Evolutionary conservation across 2,888 invertebrate genomes (phyloP).

Genomic region (Trachelus troglodyta): DNA sequence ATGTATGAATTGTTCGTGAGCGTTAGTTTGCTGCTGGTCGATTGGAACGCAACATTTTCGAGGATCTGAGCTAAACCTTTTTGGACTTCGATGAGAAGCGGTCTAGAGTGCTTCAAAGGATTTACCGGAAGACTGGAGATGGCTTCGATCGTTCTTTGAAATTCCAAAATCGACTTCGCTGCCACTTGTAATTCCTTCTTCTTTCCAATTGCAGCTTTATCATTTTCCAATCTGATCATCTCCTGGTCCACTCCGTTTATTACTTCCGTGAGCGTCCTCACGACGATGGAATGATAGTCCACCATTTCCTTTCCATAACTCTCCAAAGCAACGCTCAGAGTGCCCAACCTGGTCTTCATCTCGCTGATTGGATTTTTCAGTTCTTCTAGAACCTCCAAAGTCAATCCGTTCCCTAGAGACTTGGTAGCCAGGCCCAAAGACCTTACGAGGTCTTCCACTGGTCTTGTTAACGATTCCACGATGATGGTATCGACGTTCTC

Average conservation of each 20-base stretch:
- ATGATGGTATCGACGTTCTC: slow-evolving; percentile 58
- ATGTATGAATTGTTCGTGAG: slow-evolving; percentile 17
- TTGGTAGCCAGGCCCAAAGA: slow-evolving; percentile 32
- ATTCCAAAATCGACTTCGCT: slow-evolving; percentile 18
- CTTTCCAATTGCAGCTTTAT: slow-evolving; percentile 27
- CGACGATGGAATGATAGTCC: slow-evolving; percentile 48
- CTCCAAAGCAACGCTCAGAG: slow-evolving; percentile 50
- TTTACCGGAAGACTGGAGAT: slow-evolving; percentile 17
- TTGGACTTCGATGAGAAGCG: slow-evolving; percentile 25
- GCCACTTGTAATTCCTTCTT: slow-evolving; percentile 25
- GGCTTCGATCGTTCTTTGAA: slow-evolving; percentile 20
- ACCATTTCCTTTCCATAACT: slow-evolving; percentile 46
- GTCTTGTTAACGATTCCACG: slow-evolving; percentile 54
- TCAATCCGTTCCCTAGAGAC: slow-evolving; percentile 20
- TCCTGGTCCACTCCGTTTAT: slow-evolving; percentile 39
- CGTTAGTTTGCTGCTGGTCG: slow-evolving; percentile 12
- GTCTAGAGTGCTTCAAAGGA: slow-evolving; percentile 18
- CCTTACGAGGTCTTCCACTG: slow-evolving; percentile 49
- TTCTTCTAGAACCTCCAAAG: slow-evolving; percentile 26
- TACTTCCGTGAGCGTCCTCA: slow-evolving; percentile 45
- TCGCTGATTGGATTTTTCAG: slow-evolving; percentile 47
- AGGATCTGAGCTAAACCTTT: slow-evolving; percentile 24
- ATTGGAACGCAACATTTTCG: slow-evolving; percentile 24
- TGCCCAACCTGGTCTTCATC: slow-evolving; percentile 49
- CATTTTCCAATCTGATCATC: slow-evolving; percentile 29